These are phyloP conservation scores for Siphamia tubifer DNA, from an alignment of 2,113 vertebrate genomes.

Conservation along the genomic window DNA sequence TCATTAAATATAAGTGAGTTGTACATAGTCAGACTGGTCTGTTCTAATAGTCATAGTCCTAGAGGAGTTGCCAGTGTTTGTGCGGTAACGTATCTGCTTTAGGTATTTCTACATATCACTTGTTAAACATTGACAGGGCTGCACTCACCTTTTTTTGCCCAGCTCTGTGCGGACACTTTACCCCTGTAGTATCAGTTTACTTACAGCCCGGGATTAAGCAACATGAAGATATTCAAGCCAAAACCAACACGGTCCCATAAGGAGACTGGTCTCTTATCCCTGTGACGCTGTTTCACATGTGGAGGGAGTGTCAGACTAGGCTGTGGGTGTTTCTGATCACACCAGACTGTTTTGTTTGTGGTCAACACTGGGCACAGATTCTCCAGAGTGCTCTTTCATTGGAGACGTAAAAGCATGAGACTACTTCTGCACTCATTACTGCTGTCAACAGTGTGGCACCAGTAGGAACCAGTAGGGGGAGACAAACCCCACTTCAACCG, in stretches of 20 bases:
- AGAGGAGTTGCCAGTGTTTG: background rate
- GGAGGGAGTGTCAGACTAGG: conserved; percentile 2
- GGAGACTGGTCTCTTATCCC: background rate
- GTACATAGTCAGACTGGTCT: background rate
- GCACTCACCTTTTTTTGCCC: background rate
- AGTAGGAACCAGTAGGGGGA: conserved; percentile 56
- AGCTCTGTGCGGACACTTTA: background rate
- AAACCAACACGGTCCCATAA: background rate
- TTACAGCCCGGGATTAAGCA: background rate
- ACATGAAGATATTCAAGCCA: conserved; percentile 3
- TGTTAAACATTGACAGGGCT: background rate
- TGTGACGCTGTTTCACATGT: background rate
- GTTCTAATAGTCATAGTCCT: background rate
- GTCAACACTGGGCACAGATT: background rate
- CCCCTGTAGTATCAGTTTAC: background rate
- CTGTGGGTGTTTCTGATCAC: conserved; percentile 7
- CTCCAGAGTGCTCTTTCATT: background rate
- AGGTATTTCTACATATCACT: background rate
- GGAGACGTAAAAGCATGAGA: conserved; percentile 40
- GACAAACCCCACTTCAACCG: conserved; percentile 34
- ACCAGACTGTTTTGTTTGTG: background rate
- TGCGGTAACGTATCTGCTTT: background rate
- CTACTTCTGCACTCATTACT: conserved; percentile 1
- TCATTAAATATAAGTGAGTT: background rate
- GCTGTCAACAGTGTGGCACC: conserved; percentile 27